Conservation (phyloP, 2,888 invertebrate species). For the Drosophila sordidula region DNA sequence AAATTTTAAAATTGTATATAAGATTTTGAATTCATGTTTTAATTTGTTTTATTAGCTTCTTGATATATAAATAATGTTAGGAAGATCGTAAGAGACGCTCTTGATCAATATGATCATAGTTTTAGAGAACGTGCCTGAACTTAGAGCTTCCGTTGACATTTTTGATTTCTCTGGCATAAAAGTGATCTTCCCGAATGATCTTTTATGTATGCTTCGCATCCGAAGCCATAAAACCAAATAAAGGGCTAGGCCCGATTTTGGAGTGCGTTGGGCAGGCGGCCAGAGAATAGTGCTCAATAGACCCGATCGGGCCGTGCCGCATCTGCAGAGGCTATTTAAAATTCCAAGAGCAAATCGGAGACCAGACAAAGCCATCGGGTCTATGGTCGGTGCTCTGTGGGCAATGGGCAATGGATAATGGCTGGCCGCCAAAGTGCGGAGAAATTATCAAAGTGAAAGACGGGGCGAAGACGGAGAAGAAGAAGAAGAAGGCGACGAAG, state of each 20-base stretch:
- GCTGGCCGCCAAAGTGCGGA: slow-evolving; percentile 73
- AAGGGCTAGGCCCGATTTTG: slow-evolving; percentile 36
- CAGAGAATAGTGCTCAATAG: slow-evolving; percentile 47
- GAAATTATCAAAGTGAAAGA: slow-evolving; percentile 80
- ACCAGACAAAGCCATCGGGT: slow-evolving; percentile 32
- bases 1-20: too few species aligned
- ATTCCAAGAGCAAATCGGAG: slow-evolving; percentile 72
- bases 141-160: too few species aligned
- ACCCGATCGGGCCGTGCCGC: slow-evolving; percentile 27
- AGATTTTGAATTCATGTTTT: too few species aligned
- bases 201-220: not conserved
- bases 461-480: slow-evolving; percentile 30
- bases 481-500: slow-evolving; percentile 5
- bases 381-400: slow-evolving; percentile 32
- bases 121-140: too few species aligned
- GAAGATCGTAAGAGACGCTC: too few species aligned
- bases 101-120: too few species aligned
- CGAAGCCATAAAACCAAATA: not conserved
- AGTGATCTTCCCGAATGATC: not conserved
- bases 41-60: too few species aligned
- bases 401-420: slow-evolving; percentile 39
- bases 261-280: slow-evolving; percentile 53
- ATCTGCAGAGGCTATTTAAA: slow-evolving; percentile 67
- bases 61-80: too few species aligned
- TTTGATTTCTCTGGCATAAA: too few species aligned